A percentile compares a stretch with the other conserved stretches of the same genome.
These are phyloP conservation scores for Peromyscus polionotus DNA, from an alignment of 2,113 vertebrate genomes.

Conservation along the genomic window DNA sequence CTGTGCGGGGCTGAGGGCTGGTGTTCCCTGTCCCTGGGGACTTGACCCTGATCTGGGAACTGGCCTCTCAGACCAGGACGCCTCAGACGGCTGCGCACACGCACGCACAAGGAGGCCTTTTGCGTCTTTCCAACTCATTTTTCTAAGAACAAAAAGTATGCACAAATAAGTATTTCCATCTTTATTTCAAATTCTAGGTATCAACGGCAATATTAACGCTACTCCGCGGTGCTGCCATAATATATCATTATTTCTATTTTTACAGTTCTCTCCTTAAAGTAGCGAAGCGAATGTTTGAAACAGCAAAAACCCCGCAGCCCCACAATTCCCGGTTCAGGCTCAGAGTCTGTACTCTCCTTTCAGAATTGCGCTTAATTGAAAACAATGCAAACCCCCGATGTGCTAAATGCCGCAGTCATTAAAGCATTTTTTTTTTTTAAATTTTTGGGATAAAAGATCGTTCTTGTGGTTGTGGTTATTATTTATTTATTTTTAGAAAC, in stretches of 20 bases:
- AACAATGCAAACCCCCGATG: conserved; percentile 86
- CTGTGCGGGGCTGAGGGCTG: rapidly evolving
- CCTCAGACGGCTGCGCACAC: not conserved
- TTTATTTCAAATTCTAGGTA: conserved; percentile 91
- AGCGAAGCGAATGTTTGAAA: conserved; percentile 90
- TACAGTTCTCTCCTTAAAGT: conserved; percentile 90
- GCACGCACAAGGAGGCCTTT: conserved; percentile 71
- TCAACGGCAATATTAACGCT: conserved; percentile 90
- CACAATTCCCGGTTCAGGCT: conserved; percentile 86
- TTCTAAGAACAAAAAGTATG: conserved; percentile 89
- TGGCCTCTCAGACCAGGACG: not conserved
- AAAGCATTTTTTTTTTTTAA: conserved; percentile 85
- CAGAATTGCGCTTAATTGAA: conserved; percentile 88
- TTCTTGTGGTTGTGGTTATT: conserved; percentile 75
- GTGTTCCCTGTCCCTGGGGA: rapidly evolving
- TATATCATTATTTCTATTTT: conserved; percentile 92
- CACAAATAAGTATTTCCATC: conserved; percentile 90
- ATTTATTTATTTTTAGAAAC: conserved; percentile 81
- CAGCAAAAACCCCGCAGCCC: conserved; percentile 86
- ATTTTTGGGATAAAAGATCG: conserved; percentile 84
- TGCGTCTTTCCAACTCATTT: conserved; percentile 84
- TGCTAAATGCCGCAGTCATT: conserved; percentile 86
- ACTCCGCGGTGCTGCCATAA: conserved; percentile 90
- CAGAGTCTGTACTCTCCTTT: conserved; percentile 84
- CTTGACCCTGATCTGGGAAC: rapidly evolving